Evolutionary conservation across 2,797 vertebrate species (phyloP).

Genomic region (Urophycis tenuis): DNA sequence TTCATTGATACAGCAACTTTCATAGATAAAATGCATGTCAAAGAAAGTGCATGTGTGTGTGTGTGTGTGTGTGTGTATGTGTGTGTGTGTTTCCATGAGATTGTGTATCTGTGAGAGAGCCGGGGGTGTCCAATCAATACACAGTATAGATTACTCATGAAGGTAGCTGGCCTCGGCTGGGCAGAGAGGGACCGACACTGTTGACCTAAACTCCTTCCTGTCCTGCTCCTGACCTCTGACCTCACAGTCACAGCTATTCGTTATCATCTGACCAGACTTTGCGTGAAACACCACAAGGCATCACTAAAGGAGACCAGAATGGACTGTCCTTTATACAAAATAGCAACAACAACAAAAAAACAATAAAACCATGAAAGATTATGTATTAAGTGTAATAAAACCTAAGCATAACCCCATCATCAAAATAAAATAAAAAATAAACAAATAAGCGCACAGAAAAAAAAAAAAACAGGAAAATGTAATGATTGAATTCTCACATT

Average conservation of each 20-base stretch:
- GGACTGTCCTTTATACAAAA: neutral
- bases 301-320: neutral
- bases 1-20: no score
- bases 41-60: neutral
- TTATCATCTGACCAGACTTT: neutral
- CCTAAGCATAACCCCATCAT: neutral
- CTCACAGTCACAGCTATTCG: neutral
- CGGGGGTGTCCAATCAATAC: neutral
- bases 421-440: no score
- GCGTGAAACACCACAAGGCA: neutral
- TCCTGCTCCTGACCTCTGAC: neutral
- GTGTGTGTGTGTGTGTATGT: neutral
- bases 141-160: neutral
- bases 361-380: neutral
- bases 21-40: neutral
- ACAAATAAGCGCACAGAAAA: neutral
- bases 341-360: neutral
- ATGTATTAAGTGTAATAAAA: neutral
- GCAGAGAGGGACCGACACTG: neutral
- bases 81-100: neutral
- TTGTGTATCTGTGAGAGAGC: neutral
- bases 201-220: neutral
- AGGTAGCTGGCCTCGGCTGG: neutral
- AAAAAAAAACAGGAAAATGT: neutral
- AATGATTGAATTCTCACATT: conserved; percentile 77